phyloP scores from a whole-genome alignment of 2,113 vertebrate species.

The Gymnobelideus leadbeateri region DNA sequence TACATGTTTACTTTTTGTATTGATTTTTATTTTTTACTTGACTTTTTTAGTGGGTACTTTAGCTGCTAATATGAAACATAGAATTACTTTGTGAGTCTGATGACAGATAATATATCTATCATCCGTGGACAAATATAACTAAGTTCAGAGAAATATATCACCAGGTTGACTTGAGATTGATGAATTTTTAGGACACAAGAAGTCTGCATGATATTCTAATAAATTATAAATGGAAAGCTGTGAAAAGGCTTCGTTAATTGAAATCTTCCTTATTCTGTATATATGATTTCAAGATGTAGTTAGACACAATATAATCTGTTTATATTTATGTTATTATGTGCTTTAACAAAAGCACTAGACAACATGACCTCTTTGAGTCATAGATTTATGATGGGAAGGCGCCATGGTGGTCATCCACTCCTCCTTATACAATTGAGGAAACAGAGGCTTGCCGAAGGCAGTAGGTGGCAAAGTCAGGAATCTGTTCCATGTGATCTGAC shows the following conservation, averaged over 20 bases:
- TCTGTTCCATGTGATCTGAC: background rate
- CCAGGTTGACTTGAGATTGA: background rate
- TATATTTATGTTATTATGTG: background rate
- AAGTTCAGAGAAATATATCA: background rate
- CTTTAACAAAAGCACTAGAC: background rate
- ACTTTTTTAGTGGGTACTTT: background rate
- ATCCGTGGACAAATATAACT: background rate
- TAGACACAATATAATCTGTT: background rate
- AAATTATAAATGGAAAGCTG: background rate
- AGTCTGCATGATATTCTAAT: background rate
- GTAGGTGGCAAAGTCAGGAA: background rate
- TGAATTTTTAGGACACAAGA: background rate
- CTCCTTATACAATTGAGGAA: background rate
- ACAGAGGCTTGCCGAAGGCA: background rate
- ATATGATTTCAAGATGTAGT: background rate
- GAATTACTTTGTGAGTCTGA: background rate
- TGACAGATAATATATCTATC: background rate
- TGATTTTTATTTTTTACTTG: constrained; percentile 42
- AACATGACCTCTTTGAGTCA: background rate
- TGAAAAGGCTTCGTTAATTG: background rate
- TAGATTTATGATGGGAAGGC: background rate
- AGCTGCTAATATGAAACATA: constrained; percentile 24
- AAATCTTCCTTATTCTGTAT: background rate
- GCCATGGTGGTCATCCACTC: background rate
- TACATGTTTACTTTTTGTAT: constrained; percentile 31